Evolutionary conservation across 2,113 vertebrate genomes (phyloP).

Genomic region (Mohoua ochrocephala): DNA sequence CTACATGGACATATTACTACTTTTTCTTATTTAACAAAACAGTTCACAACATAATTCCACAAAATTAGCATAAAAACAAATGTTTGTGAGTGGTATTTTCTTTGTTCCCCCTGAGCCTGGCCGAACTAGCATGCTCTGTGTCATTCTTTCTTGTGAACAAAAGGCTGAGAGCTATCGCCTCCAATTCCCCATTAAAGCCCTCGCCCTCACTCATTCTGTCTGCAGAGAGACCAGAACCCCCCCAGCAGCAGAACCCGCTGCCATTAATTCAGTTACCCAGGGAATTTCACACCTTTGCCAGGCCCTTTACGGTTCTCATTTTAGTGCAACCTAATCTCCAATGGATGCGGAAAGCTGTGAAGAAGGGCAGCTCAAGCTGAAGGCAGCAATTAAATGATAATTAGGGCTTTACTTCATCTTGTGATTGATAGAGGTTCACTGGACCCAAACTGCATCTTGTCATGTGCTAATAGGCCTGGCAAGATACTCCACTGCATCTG

Average conservation of each 20-base stretch:
- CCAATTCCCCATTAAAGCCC: slow-evolving; percentile 30
- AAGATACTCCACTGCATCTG: slow-evolving; percentile 71
- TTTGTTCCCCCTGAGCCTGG: not conserved
- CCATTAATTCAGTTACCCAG: slow-evolving; percentile 62
- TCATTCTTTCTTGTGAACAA: not conserved
- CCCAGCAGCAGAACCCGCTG: slow-evolving; percentile 36
- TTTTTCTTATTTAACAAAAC: not conserved
- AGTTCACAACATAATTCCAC: not conserved
- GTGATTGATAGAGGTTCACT: slow-evolving; percentile 82
- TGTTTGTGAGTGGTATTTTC: not conserved
- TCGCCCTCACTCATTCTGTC: slow-evolving; percentile 40
- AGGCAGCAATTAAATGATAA: slow-evolving; percentile 84
- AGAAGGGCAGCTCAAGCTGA: slow-evolving; percentile 62
- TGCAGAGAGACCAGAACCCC: slow-evolving; percentile 39
- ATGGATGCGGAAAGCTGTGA: slow-evolving; percentile 49
- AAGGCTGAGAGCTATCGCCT: not conserved
- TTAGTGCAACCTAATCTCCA: slow-evolving; percentile 61
- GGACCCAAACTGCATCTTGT: slow-evolving; percentile 72
- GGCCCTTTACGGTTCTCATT: slow-evolving; percentile 51
- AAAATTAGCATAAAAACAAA: slow-evolving; percentile 1
- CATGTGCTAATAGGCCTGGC: slow-evolving; percentile 77
- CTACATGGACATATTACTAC: not conserved
- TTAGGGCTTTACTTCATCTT: slow-evolving; percentile 81
- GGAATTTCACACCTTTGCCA: slow-evolving; percentile 63
- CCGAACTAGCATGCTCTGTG: not conserved